Evolutionary conservation across 2,113 vertebrate genomes (phyloP).

Genomic region (Micromys minutus): DNA sequence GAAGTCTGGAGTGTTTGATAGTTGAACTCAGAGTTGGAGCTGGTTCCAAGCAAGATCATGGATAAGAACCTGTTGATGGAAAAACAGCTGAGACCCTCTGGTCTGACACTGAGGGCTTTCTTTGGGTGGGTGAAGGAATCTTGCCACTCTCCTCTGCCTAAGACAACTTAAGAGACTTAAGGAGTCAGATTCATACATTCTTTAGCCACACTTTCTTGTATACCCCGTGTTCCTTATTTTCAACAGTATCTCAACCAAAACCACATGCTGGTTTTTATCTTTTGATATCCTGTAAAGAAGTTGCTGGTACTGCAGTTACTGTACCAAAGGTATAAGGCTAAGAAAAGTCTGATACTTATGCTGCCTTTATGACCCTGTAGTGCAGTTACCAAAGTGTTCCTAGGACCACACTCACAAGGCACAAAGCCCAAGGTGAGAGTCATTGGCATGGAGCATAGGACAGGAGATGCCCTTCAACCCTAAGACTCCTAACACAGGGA

Average conservation of each 20-base stretch:
- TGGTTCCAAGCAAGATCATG: neutral
- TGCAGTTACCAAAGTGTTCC: neutral
- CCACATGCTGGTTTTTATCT: neutral
- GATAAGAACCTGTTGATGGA: neutral
- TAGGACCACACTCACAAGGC: neutral
- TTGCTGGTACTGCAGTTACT: neutral
- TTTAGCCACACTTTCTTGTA: neutral
- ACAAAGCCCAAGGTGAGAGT: neutral
- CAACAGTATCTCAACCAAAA: neutral
- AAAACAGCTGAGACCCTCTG: neutral
- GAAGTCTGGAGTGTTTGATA: neutral
- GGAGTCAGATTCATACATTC: neutral
- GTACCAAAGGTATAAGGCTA: neutral
- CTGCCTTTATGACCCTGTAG: neutral
- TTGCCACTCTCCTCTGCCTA: neutral
- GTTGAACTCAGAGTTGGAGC: neutral
- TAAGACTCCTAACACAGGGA: neutral
- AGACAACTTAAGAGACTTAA: neutral
- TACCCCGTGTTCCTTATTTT: neutral
- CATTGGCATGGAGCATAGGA: neutral
- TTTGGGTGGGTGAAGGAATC: too few relatives aligned
- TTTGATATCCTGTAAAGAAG: neutral
- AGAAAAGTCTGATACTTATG: neutral
- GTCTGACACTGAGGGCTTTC: neutral
- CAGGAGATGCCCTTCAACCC: neutral